phyloP scores from a whole-genome alignment of 2,797 vertebrate genomes.

The Melanotaenia maccullochi region DNA sequence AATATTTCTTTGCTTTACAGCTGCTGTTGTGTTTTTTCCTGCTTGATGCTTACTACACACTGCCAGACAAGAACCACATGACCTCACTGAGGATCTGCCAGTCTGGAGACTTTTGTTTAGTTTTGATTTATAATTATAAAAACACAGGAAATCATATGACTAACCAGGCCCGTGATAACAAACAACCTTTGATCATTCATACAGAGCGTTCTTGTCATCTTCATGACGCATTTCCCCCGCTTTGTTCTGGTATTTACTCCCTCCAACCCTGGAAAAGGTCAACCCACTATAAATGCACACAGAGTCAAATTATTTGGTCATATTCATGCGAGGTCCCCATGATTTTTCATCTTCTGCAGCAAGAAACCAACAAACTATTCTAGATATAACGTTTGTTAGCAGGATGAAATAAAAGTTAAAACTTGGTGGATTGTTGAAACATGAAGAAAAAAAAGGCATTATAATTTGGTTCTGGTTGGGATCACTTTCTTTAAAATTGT shows the following conservation, averaged over 20 bases:
- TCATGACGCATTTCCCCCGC: constrained; percentile 22
- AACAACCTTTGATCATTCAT: constrained; percentile 34
- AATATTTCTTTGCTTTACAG: constrained; percentile 5
- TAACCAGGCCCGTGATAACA: constrained; percentile 26
- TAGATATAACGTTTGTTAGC: neutral
- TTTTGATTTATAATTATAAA: constrained; percentile 27
- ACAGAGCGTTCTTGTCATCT: constrained; percentile 36
- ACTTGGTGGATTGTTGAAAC: no score
- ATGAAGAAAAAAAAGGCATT: no score
- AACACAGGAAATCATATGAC: constrained; percentile 21
- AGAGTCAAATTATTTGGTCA: constrained; percentile 37
- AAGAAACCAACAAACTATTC: neutral
- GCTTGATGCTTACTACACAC: neutral
- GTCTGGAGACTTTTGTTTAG: neutral
- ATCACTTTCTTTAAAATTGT: no score
- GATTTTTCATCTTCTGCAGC: neutral
- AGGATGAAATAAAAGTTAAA: neutral
- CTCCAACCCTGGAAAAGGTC: constrained; percentile 37
- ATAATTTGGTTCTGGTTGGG: no score
- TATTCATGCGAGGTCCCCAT: constrained; percentile 15
- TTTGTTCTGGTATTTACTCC: constrained; percentile 40
- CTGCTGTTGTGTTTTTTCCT: neutral
- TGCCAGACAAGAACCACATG: neutral
- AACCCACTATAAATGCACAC: constrained; percentile 35
- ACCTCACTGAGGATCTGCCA: neutral